These are phyloP conservation scores for Aleiodes testaceus DNA, from an alignment of 2,888 invertebrate genomes.

Conservation along the genomic window DNA sequence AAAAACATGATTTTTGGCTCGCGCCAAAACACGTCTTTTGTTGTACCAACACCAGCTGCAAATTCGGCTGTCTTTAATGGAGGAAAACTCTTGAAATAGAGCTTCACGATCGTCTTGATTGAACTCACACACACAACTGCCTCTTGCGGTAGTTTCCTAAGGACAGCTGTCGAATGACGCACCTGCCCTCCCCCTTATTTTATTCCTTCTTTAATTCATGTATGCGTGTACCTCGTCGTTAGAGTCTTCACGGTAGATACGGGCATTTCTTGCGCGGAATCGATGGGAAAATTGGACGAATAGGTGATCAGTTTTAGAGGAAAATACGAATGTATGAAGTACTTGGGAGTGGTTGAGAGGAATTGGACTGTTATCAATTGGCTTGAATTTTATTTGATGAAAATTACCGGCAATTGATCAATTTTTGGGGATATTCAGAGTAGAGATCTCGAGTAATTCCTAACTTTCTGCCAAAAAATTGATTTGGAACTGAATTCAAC, in stretches of 20 bases:
- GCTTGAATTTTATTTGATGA: too few relatives aligned
- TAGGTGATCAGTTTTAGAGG: neutral
- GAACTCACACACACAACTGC: slow-evolving; percentile 26
- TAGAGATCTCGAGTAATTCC: too few relatives aligned
- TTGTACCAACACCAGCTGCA: slow-evolving; percentile 15
- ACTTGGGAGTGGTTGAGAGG: too few relatives aligned
- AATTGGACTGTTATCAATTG: too few relatives aligned
- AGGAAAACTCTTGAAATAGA: slow-evolving; percentile 41
- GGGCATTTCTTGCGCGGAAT: slow-evolving; percentile 7
- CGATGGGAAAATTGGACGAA: slow-evolving; percentile 10
- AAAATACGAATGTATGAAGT: neutral
- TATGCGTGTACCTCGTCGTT: slow-evolving; percentile 54
- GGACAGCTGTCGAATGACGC: slow-evolving; percentile 45
- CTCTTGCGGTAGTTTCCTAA: slow-evolving; percentile 37
- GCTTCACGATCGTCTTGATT: slow-evolving; percentile 39
- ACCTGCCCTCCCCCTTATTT: slow-evolving; percentile 37
- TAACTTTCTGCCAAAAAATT: too few relatives aligned
- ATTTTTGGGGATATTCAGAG: too few relatives aligned
- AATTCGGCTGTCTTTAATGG: slow-evolving; percentile 44
- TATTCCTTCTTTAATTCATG: slow-evolving; percentile 44
- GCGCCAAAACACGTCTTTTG: slow-evolving; percentile 31
- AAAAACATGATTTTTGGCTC: slow-evolving; percentile 25
- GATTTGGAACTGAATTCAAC: too few relatives aligned
- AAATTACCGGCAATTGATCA: too few relatives aligned
- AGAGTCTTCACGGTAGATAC: slow-evolving; percentile 43